Base-by-base conservation (phyloP, 1,140 invertebrate species). In the Sarcophaga peregrina region DNA sequence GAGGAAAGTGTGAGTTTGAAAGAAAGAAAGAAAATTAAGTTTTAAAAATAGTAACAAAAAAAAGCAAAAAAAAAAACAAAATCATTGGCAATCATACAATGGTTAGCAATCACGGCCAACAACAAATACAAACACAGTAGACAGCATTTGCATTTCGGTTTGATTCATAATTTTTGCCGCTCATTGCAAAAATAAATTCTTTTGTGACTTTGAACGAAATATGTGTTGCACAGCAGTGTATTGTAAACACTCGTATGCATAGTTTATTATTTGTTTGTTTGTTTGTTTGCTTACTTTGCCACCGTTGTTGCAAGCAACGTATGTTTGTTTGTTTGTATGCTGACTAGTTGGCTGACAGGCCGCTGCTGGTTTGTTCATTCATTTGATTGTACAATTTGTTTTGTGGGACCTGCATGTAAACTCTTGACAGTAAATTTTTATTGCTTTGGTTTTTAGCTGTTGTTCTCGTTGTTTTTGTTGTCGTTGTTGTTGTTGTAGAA, bases 121-220 rank as follows among this genome's bases (percentile, higher is more conserved):
- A 68, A 6, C 62, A 68, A 68, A 68, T 8, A 68, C 6, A 20
- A 17, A 25, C 62, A 68, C 17, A 68, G 62, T 9, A 68, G n/a
- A n/a, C 17, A 25, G 62, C 17, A 68, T 20, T 20, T 20, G 62
- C 62, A 68, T 68, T 20, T 68, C 8, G 17, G n/a, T 50, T 74
- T 17, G 47, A 78, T 52, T 52, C 75, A 78, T 78, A 78, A 52
- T 78, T 78, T 50, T 78, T 25, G 25, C 8, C 45, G 46, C 74
- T 25, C 17, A n/a, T 78, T 78, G 75, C 75, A 78, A 78, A 52
- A 78, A 78, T 78, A 78, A 78, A 78, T 78, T 78, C 75, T 50
- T 78, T 78, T 78, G 75, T 78, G 75, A 78, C 75, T 78, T 78
- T 78, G 46, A 20, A 25, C 45, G 46, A 17, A 78, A 75, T 15